Evolutionary conservation across 1,140 invertebrate species (phyloP).

Genomic region (Heliconius hermathena): DNA sequence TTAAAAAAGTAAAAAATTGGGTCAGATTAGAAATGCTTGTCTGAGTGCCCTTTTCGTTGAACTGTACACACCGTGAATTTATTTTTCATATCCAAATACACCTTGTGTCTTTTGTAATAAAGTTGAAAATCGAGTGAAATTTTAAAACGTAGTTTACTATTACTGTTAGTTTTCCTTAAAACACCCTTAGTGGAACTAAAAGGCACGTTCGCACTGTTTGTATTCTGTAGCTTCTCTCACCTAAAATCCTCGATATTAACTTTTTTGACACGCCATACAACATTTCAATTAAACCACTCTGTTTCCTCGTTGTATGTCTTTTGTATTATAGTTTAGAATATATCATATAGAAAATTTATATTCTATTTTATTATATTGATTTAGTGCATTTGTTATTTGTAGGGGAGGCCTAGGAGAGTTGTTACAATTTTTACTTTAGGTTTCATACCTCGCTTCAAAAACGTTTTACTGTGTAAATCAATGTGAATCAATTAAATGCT

Average conservation of each 20-base stretch:
- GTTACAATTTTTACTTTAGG: too few species aligned
- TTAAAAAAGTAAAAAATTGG: constrained; percentile 32
- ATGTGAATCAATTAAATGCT: too few species aligned
- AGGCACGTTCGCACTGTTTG: constrained; percentile 39
- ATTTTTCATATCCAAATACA: neutral
- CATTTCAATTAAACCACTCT: constrained; percentile 16
- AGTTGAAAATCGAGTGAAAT: constrained; percentile 4
- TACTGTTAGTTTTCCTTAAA: constrained; percentile 39
- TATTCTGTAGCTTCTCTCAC: constrained; percentile 38
- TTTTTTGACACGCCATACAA: constrained; percentile 19
- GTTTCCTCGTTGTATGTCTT: neutral
- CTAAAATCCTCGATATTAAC: constrained; percentile 35
- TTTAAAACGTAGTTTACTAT: constrained; percentile 15
- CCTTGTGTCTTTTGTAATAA: constrained; percentile 3
- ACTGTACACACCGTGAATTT: neutral
- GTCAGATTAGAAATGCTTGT: constrained; percentile 31
- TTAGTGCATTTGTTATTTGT: too few species aligned
- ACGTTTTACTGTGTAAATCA: too few species aligned
- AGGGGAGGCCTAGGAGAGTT: too few species aligned
- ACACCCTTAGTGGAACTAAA: constrained; percentile 37
- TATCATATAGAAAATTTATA: neutral
- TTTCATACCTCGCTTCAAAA: too few species aligned
- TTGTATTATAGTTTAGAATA: neutral
- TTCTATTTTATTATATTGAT: too few species aligned
- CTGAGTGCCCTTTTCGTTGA: constrained; percentile 32